Conservation (phyloP, 1,140 invertebrate genomes). For the Caerostris extrusa region DNA sequence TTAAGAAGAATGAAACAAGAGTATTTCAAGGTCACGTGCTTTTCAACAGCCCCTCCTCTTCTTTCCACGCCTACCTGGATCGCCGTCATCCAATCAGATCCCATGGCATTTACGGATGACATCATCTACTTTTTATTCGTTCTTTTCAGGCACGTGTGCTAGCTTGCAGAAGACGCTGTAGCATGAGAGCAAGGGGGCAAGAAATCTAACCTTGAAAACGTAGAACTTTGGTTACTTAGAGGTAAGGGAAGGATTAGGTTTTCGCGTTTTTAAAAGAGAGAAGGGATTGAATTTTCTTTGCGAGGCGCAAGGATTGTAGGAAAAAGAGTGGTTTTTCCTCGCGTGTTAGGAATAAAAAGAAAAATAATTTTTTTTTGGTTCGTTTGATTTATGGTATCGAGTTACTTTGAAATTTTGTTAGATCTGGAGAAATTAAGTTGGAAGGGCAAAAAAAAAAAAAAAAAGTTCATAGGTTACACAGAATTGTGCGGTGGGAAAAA, state of each 20-base stretch:
- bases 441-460: no score
- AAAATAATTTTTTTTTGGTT: not conserved
- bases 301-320: not conserved
- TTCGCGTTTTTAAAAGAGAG: not conserved
- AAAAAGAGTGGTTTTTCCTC: not conserved
- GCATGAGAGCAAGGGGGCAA: conserved; percentile 11
- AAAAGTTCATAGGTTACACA: no score
- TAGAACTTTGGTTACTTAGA: conserved; percentile 33
- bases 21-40: conserved; percentile 76
- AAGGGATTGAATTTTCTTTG: not conserved
- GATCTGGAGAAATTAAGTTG: no score
- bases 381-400: not conserved
- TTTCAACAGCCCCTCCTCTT: conserved; percentile 64
- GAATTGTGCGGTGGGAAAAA: no score
- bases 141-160: conserved; percentile 66
- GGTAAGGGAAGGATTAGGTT: conserved; percentile 56
- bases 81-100: conserved; percentile 70
- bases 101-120: conserved; percentile 73
- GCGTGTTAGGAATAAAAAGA: not conserved
- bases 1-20: conserved; percentile 61
- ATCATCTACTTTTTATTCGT: conserved; percentile 66
- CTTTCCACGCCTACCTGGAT: conserved; percentile 76
- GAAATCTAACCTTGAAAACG: conserved; percentile 75
- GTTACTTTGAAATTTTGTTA: no score
- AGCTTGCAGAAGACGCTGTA: conserved; percentile 24